phyloP scores from a whole-genome alignment of 2,113 vertebrate genomes.

The Rhodinocichla rosea region DNA sequence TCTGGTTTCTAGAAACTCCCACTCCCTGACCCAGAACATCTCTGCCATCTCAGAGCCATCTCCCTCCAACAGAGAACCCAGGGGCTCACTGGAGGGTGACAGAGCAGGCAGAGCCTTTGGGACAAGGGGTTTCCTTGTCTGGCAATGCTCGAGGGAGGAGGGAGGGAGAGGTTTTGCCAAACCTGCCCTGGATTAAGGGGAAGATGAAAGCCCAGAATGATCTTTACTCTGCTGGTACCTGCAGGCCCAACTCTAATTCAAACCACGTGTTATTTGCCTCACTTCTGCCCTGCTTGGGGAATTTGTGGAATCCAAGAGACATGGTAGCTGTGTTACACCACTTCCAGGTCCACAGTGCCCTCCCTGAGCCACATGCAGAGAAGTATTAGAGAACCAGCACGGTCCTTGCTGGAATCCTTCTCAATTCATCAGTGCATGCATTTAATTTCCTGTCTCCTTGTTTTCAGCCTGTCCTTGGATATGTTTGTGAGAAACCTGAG shows the following conservation, averaged over 20 bases:
- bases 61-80: not conserved
- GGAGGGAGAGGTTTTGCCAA: not conserved
- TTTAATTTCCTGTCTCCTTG: slow-evolving; percentile 64
- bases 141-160: not conserved
- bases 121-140: not conserved
- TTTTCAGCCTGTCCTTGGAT: slow-evolving; percentile 54
- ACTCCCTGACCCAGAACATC: not conserved
- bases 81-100: not conserved
- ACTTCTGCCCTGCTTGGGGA: not conserved
- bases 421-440: slow-evolving; percentile 9
- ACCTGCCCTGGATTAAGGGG: not conserved
- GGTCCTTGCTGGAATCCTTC: slow-evolving; percentile 19
- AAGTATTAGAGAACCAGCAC: not conserved
- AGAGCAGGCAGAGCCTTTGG: not conserved
- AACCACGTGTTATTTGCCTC: not conserved
- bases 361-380: slow-evolving; percentile 27
- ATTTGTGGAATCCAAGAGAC: slow-evolving; percentile 17
- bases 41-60: not conserved
- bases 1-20: not conserved
- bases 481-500: slow-evolving; percentile 61
- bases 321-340: slow-evolving; percentile 8
- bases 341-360: not conserved
- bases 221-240: not conserved
- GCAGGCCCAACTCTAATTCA: not conserved
- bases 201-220: not conserved